These are phyloP conservation scores for Neomonachus schauinslandi DNA, from an alignment of 2,113 vertebrate genomes.

Conservation along the genomic window DNA sequence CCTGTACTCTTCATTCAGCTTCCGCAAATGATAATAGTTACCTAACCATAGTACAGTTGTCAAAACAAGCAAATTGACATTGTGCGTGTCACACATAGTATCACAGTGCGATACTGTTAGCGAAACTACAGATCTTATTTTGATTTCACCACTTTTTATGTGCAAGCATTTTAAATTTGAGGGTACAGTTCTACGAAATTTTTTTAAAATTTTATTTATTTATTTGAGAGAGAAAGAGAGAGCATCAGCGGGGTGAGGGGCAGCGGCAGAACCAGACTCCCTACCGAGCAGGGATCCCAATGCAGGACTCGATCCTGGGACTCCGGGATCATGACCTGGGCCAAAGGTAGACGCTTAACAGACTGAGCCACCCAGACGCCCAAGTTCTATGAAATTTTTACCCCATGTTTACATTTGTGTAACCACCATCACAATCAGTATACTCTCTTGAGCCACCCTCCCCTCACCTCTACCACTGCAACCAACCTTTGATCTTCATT, in stretches of 20 bases:
- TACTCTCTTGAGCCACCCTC: not conserved
- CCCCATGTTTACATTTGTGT: not conserved
- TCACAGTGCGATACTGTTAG: not conserved
- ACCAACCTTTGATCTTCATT: not conserved
- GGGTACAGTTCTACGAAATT: not conserved
- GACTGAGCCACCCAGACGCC: too few species aligned
- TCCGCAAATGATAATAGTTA: not conserved
- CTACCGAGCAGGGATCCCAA: too few species aligned
- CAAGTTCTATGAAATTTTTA: not conserved
- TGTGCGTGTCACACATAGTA: not conserved
- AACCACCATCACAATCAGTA: not conserved
- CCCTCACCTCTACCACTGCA: not conserved
- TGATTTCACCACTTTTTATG: not conserved
- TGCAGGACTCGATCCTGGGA: too few species aligned
- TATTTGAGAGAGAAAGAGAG: too few species aligned
- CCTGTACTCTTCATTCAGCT: not conserved
- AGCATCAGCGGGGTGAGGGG: too few species aligned
- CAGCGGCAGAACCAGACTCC: too few species aligned
- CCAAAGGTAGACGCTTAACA: too few species aligned
- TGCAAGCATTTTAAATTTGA: not conserved
- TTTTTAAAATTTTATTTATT: too few species aligned
- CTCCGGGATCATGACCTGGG: too few species aligned
- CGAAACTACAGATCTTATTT: not conserved
- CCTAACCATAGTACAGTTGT: not conserved
- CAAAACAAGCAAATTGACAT: not conserved